A percentile compares a stretch with the other conserved stretches of the same genome.
Evolutionary conservation across 2,797 vertebrate genomes (phyloP).

Genomic region (Glossophaga mutica): DNA sequence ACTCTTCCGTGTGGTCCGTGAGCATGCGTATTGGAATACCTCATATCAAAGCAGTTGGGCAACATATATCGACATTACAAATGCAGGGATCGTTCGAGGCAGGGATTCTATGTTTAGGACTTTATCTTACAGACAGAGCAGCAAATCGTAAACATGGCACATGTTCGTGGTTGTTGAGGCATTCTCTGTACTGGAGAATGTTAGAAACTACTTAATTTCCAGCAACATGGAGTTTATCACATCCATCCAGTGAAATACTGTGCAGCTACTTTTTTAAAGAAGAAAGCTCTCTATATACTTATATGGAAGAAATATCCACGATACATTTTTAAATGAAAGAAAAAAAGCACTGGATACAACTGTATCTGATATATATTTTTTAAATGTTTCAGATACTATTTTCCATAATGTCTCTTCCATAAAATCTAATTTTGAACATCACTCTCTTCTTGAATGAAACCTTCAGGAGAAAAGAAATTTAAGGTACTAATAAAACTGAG

Average conservation of each 20-base stretch:
- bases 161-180: not conserved
- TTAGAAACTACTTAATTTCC: not conserved
- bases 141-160: not conserved
- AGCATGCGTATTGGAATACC: not conserved
- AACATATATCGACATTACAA: constrained; percentile 11
- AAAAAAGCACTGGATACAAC: not conserved
- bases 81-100: not conserved
- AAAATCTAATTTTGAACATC: constrained; percentile 14
- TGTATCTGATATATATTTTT: not conserved
- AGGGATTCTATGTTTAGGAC: not conserved
- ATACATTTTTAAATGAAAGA: not conserved
- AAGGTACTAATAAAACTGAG: not conserved
- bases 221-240: not conserved
- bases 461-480: not conserved
- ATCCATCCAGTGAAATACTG: not conserved
- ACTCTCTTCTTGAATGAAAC: not conserved
- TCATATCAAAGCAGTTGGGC: not conserved
- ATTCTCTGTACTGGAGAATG: not conserved
- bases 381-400: not conserved
- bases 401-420: not conserved
- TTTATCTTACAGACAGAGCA: not conserved
- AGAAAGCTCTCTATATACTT: not conserved
- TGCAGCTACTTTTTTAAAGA: not conserved
- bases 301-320: not conserved
- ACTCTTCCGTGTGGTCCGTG: not conserved